Evolutionary conservation across 2,888 invertebrate genomes (phyloP).

Genomic region (Scaptomyza tumidula): DNA sequence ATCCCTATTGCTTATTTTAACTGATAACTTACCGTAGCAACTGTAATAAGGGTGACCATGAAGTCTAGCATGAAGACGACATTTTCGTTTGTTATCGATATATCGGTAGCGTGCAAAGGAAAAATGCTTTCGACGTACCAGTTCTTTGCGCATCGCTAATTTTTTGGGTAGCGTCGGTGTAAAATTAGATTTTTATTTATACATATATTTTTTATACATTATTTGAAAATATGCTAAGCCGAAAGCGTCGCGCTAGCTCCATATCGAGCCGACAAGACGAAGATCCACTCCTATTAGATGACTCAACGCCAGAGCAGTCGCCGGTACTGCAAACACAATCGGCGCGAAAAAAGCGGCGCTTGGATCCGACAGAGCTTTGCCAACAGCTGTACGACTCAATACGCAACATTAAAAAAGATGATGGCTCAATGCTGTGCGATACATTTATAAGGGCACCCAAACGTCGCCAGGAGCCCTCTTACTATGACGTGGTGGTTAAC

Average conservation of each 20-base stretch:
- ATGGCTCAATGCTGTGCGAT: constrained; percentile 95
- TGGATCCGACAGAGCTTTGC: constrained; percentile 89
- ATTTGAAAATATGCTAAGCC: constrained; percentile 87
- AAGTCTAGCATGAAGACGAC: neutral
- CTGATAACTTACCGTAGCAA: neutral
- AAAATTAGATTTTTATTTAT: constrained; percentile 25
- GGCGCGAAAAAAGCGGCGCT: constrained; percentile 74
- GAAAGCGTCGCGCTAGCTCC: constrained; percentile 93
- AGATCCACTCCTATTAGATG: constrained; percentile 88
- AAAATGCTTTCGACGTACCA: constrained; percentile 3
- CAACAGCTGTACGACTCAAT: constrained; percentile 97
- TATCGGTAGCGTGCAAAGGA: neutral
- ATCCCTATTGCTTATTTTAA: too few species aligned
- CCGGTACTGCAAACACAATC: constrained; percentile 77
- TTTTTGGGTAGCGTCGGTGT: constrained; percentile 61
- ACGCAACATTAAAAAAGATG: constrained; percentile 95
- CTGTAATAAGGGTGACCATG: constrained; percentile 1
- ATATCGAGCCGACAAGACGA: constrained; percentile 90
- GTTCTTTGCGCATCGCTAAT: constrained; percentile 35
- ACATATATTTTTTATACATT: constrained; percentile 9
- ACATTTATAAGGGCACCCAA: constrained; percentile 98
- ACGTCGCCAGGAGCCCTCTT: constrained; percentile 94
- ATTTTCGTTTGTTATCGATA: constrained; percentile 3
- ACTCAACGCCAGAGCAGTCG: constrained; percentile 85
- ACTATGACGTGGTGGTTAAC: constrained; percentile 95